Evolutionary conservation across 2,797 vertebrate species (phyloP), one percentile per base, ranked within the genome.

Genomic region (Squalus acanthias): DNA sequence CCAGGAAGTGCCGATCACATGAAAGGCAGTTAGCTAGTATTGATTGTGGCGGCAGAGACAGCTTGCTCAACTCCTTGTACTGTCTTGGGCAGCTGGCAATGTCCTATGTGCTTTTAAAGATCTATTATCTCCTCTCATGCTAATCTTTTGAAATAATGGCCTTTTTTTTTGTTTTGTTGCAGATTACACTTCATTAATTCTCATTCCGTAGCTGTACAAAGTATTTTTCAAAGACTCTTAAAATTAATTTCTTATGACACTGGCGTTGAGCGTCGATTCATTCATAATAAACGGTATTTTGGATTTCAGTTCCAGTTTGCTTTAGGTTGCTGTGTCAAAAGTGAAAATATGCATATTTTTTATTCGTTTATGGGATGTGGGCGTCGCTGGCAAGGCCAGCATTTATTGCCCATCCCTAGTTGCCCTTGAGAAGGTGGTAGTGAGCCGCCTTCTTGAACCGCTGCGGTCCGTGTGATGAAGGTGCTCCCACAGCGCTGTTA

Each of bases 1-100:
- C 97, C 97, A 98, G 98, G 98, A 98, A 98, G 98, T 97, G 97
- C 96, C 97, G 97, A 97, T 98, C 94, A 95, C 94, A 95, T 95
- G 69, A 95, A 76, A 95, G 94, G 70, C 70, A 57, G 70, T 74
- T 57, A 95, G 70, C 69, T 60, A 0, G 26, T 95, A 76, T 95
- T 95, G 94, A 95, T 76, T 76, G 94, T 74, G 94, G 69, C 50
- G 29, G 94, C 70, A 7, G 29, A 95, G 50, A 33, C 70, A 95
- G 70, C 15, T 95, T 6, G 15, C 70, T 57, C 94, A 93, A 95
- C 94, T 70, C 94, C 67, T 20, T 33, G 69, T 57, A 53, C 39
- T 57, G 94, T 95, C 94, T 95, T n/a, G 69, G 24, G 70, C 67
- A 95, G 69, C 70, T 53, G 69, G 67, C 94, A 33, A 74, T 74